These are phyloP conservation scores for Eulithis testata DNA, from an alignment of 2,888 invertebrate species.

Conservation along the genomic window DNA sequence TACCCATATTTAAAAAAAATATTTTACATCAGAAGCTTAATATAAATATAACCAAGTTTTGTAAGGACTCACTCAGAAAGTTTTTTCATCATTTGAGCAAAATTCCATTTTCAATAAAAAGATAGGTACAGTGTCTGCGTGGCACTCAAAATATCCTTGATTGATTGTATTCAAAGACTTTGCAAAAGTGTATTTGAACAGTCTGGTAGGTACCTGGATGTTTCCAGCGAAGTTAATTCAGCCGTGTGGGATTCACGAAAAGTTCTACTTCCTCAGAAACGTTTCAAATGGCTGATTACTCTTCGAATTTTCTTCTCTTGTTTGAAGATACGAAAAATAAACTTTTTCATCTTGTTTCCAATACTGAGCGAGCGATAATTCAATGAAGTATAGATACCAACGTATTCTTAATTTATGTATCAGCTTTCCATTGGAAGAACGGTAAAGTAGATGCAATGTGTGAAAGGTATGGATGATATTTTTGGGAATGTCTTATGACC, in stretches of 20 bases:
- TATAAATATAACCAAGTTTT: too few relatives aligned
- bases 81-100: too few relatives aligned
- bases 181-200: background rate
- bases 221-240: constrained; percentile 10
- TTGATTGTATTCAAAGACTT: background rate
- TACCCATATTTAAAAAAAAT: too few relatives aligned
- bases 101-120: too few relatives aligned
- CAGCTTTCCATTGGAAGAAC: too few relatives aligned
- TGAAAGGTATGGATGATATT: too few relatives aligned
- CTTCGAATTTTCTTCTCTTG: constrained; percentile 19
- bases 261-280: constrained; percentile 14
- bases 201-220: background rate
- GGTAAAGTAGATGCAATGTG: too few relatives aligned
- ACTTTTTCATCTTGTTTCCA: constrained; percentile 7
- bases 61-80: too few relatives aligned
- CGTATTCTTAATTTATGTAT: background rate
- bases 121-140: too few relatives aligned
- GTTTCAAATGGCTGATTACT: constrained; percentile 25
- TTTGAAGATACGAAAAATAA: constrained; percentile 23
- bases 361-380: constrained; percentile 6
- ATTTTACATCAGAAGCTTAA: too few relatives aligned
- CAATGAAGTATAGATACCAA: background rate
- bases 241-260: constrained; percentile 7
- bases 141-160: background rate
- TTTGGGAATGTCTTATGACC: too few relatives aligned